Evolutionary conservation across 2,888 invertebrate genomes (phyloP), one percentile per base, ranked within the genome.

Genomic region (Phalera bucephala): DNA sequence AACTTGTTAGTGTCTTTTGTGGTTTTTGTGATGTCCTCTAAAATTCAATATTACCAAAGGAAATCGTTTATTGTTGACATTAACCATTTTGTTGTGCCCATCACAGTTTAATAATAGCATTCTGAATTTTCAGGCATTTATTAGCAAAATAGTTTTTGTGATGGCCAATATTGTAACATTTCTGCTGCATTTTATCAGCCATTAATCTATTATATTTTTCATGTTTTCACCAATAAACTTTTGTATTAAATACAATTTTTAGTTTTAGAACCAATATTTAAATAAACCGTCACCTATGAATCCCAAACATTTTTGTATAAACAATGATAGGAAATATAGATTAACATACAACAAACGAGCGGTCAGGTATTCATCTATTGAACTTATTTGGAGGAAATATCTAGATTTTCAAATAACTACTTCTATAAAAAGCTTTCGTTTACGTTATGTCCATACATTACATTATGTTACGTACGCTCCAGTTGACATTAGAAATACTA

Each of bases 171-270:
- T 89, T 89, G 89, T 89, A 87, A 88, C 80, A 85, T 86, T 88
- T 87, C 86, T 80, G 88, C 89, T 89, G 88, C 89, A 87, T 89
- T 88, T 88, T 88, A 87, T 86, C 89, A 89, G 88, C 88, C 89
- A 88, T 87, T 88, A 86, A 85, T 87, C 88, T 86, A 88, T 88
- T 88, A 89, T 89, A 89, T 89, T 89, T 89, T 89, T 87, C 89
- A 89, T 89, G 89, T 89, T 89, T 89, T 89, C 89, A 89, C 89
- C 89, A 89, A 89, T 89, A 89, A 88, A 89, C 84, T 86, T 89
- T 89, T 89, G 89, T 89, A 89, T 89, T 87, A 88, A 88, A 89
- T 89, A 88, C 87, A 88, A 85, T 82, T 87, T 88, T 89, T 89
- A 89, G 89, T 89, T 89, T 89, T 86, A 88, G 88, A 88, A 86